Conservation (phyloP, 2,113 vertebrate species). For the Pavo muticus region DNA sequence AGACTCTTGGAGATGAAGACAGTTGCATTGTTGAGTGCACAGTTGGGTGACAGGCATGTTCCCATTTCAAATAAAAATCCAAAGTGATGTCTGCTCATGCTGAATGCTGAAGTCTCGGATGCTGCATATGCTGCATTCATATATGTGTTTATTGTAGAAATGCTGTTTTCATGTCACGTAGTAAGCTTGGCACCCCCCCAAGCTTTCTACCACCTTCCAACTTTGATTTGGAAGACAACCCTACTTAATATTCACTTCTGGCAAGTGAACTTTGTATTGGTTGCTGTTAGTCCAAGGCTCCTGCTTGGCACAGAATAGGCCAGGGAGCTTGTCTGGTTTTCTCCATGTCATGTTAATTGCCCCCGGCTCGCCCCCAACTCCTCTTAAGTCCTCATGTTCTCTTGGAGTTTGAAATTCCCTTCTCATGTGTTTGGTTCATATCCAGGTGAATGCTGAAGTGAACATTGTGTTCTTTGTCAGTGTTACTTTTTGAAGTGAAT, state of each 20-base stretch:
- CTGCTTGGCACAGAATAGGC: neutral
- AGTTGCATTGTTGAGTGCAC: constrained; percentile 33
- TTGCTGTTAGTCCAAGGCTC: neutral
- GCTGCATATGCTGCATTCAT: neutral
- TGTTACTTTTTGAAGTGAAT: neutral
- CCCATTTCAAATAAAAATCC: constrained; percentile 10
- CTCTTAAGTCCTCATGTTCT: neutral
- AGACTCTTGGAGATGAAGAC: constrained; percentile 42
- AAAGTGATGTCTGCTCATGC: neutral
- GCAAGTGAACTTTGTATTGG: neutral
- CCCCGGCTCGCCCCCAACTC: neutral
- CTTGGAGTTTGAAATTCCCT: neutral
- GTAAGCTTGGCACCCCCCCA: neutral
- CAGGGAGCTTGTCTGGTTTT: neutral
- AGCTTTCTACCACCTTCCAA: neutral
- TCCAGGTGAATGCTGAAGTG: neutral
- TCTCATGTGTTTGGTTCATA: neutral
- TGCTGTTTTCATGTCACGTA: neutral
- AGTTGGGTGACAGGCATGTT: constrained; percentile 34
- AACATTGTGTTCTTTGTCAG: neutral
- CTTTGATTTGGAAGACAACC: neutral
- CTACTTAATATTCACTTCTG: neutral
- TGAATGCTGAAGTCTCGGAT: neutral
- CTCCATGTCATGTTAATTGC: neutral
- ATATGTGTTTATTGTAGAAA: neutral